These are phyloP conservation scores for Hippoglossus stenolepis DNA, from an alignment of 2,113 vertebrate species.

Conservation along the genomic window DNA sequence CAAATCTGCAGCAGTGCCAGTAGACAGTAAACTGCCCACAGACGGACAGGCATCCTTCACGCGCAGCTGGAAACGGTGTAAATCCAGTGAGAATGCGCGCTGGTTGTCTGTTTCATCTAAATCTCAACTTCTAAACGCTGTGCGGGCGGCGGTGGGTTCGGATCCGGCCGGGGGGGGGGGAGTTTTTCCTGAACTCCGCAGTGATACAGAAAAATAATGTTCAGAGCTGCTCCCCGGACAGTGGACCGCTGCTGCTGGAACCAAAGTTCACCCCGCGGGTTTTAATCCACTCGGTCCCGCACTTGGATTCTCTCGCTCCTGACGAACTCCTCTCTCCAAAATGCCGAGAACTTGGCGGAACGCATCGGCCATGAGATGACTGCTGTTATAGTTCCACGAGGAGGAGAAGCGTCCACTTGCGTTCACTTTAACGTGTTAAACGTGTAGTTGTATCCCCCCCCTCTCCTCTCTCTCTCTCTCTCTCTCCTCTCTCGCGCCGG, in stretches of 20 bases:
- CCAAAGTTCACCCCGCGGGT: conserved; percentile 57
- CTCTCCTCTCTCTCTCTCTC: conserved; percentile 6
- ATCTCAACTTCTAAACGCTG: conserved; percentile 47
- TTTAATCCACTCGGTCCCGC: conserved; percentile 41
- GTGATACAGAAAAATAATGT: conserved; percentile 5
- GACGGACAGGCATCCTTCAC: conserved; percentile 75
- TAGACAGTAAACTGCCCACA: conserved; percentile 70
- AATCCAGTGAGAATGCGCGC: conserved; percentile 57
- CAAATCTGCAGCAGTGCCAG: conserved; percentile 72
- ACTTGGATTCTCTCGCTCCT: conserved; percentile 37
- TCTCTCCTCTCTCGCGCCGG: background rate
- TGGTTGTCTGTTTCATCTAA: conserved; percentile 57
- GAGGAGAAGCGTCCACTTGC: conserved; percentile 9
- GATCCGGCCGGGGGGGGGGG: conserved; percentile 8
- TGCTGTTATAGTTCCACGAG: background rate
- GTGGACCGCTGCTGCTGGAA: background rate
- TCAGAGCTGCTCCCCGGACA: conserved; percentile 41
- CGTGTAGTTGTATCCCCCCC: conserved; percentile 13
- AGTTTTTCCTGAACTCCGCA: conserved; percentile 46
- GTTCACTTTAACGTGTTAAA: conserved; percentile 56
- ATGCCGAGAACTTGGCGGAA: conserved; percentile 58
- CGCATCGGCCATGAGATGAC: conserved; percentile 55
- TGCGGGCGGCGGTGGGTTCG: background rate
- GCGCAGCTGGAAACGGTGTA: conserved; percentile 55
- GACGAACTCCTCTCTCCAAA: conserved; percentile 48